Conservation (phyloP, 2,888 invertebrate genomes). For the Pemphredon lugubris region DNA sequence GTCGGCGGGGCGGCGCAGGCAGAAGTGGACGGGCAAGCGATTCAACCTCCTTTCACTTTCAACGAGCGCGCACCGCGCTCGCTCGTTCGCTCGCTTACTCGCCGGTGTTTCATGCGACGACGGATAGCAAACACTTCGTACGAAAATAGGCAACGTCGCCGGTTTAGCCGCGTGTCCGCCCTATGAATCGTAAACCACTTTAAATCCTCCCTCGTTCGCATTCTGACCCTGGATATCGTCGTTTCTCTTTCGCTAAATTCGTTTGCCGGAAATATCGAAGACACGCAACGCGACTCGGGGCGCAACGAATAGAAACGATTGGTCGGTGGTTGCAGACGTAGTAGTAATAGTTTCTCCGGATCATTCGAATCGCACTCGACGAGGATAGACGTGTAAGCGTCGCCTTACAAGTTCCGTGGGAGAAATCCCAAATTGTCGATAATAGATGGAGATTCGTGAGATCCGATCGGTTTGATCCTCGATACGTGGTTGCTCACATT, state of each 20-base stretch:
- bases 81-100: slow-evolving; percentile 43
- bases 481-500: slow-evolving; percentile 22
- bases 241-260: too few species aligned
- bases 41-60: slow-evolving; percentile 82
- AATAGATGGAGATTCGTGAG: too few species aligned
- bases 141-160: slow-evolving; percentile 76
- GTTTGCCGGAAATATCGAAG: too few species aligned
- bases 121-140: slow-evolving; percentile 60
- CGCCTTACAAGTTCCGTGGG: too few species aligned
- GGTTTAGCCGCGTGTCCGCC: slow-evolving; percentile 63
- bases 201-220: slow-evolving; percentile 46
- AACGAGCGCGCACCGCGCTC: slow-evolving; percentile 77
- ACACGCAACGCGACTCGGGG: too few species aligned
- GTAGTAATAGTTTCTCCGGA: too few species aligned
- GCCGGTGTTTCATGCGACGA: slow-evolving; percentile 57
- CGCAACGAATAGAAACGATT: too few species aligned
- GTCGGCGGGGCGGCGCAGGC: slow-evolving; percentile 63
- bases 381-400: too few species aligned
- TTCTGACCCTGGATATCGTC: slow-evolving; percentile 24
- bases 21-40: slow-evolving; percentile 77
- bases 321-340: too few species aligned
- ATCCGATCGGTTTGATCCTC: not conserved
- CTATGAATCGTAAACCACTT: slow-evolving; percentile 40
- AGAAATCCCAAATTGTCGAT: too few species aligned
- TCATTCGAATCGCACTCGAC: too few species aligned